phyloP scores from a whole-genome alignment of 2,113 vertebrate species.

The Labeo catla region DNA sequence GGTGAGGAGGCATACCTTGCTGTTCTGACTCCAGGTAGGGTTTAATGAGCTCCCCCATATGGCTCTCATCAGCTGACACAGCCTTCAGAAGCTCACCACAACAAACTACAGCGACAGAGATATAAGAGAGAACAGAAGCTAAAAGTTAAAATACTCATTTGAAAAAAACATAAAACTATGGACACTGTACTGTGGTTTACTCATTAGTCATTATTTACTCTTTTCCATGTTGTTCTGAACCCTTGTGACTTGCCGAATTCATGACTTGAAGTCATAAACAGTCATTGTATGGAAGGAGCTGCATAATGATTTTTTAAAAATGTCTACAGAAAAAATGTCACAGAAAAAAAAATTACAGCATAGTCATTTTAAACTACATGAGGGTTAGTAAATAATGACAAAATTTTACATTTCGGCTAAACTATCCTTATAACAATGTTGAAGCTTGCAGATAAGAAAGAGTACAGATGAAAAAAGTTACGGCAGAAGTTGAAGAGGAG shows the following conservation, averaged over 20 bases:
- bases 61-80: constrained; percentile 78
- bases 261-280: background rate
- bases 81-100: constrained; percentile 86
- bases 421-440: background rate
- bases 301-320: background rate
- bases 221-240: background rate
- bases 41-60: constrained; percentile 77
- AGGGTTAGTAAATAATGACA: background rate
- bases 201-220: background rate
- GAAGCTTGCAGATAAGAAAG: background rate
- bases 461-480: constrained; percentile 2
- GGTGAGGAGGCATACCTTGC: constrained; percentile 74
- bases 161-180: background rate
- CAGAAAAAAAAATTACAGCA: background rate
- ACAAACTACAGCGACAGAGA: constrained; percentile 76
- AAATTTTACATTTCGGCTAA: background rate
- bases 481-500: constrained; percentile 1
- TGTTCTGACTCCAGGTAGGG: constrained; percentile 75
- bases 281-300: background rate
- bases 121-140: background rate
- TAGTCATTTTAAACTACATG: background rate
- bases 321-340: too few species aligned
- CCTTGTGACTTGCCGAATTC: background rate
- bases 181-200: background rate
- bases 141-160: background rate